Percentiles rank a stretch among this genome's conserved stretches.
phyloP scores from a whole-genome alignment of 2,888 invertebrate species.

The Drosophila formosana region DNA sequence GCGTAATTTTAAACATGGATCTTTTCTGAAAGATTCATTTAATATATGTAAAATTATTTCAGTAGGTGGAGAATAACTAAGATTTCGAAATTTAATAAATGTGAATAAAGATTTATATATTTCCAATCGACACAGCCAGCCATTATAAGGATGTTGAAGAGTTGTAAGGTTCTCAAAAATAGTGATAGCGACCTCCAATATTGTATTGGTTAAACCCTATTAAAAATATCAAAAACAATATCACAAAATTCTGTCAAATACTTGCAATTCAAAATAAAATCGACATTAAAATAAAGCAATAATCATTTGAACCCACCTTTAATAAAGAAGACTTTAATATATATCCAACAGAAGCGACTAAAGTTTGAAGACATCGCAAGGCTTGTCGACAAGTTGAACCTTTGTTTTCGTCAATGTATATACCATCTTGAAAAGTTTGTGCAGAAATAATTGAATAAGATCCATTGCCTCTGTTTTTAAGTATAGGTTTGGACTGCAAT shows the following conservation, averaged over 20 bases:
- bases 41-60: constrained; percentile 38
- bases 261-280: neutral
- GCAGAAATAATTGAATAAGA: neutral
- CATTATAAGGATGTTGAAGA: constrained; percentile 26
- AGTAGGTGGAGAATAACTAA: constrained; percentile 15
- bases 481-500: constrained; percentile 5
- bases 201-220: constrained; percentile 25
- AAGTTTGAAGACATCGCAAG: constrained; percentile 25
- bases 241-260: neutral
- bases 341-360: constrained; percentile 28
- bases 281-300: too few relatives aligned
- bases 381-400: constrained; percentile 27
- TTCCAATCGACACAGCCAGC: constrained; percentile 45
- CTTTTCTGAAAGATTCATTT: constrained; percentile 20
- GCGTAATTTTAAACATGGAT: constrained; percentile 29
- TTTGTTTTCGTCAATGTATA: neutral
- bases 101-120: constrained; percentile 35
- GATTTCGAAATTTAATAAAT: constrained; percentile 31
- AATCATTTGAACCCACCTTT: constrained; percentile 27
- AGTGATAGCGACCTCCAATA: constrained; percentile 32
- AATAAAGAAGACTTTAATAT: constrained; percentile 32
- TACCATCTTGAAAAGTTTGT: neutral
- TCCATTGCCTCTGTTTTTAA: constrained; percentile 6
- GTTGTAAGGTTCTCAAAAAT: constrained; percentile 21
- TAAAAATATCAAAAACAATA: neutral